Evolutionary conservation across 2,797 vertebrate species (phyloP), one percentile per base, ranked within the genome.

Genomic region (Cottoperca gobio): DNA sequence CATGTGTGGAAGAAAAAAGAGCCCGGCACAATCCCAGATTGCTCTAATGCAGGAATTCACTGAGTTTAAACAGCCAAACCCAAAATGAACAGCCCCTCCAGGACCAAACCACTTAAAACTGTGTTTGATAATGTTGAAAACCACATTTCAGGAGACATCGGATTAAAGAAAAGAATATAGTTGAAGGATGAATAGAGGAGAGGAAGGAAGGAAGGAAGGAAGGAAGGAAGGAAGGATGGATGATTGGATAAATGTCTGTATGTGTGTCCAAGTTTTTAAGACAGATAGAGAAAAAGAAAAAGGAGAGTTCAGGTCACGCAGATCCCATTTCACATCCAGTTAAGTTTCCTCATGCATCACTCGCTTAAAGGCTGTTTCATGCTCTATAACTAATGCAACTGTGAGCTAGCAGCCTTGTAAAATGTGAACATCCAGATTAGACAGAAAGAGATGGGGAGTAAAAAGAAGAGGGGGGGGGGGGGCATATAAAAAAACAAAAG

Each of bases 261-360:
- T 63, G 63, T 46, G 70, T 76, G 50, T 55, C 57, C 54, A 55
- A 24, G 49, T 61, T 76, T 81, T 75, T 67, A 64, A 66, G 53
- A 40, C 12, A 12, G 21, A 77, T 48, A 40, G 21, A 7, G 4
- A 45, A 3, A 70, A 73, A 73, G 28, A 58, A 54, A 17, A 19
- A 48, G 39, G 71, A 64, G 52, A 79, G 74, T 76, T 82, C 75
- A 76, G 78, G 84, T 82, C 79, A 86, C 24, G 62, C 58, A 7
- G 86, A 88, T 88, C 69, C 65, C 16, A 37, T 91, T 90, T 93
- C 87, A 89, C 76, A 74, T 91, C 83, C 62, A 73, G 70, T 92
- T 86, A 87, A 87, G 66, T 73, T 86, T 78, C 75, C 85, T 90
- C 86, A 73, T 81, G 84, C 84, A 73, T 89, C 77, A 75, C 86